Evolutionary conservation across 2,113 vertebrate species (phyloP).

Genomic region (Nibea albiflora): DNA sequence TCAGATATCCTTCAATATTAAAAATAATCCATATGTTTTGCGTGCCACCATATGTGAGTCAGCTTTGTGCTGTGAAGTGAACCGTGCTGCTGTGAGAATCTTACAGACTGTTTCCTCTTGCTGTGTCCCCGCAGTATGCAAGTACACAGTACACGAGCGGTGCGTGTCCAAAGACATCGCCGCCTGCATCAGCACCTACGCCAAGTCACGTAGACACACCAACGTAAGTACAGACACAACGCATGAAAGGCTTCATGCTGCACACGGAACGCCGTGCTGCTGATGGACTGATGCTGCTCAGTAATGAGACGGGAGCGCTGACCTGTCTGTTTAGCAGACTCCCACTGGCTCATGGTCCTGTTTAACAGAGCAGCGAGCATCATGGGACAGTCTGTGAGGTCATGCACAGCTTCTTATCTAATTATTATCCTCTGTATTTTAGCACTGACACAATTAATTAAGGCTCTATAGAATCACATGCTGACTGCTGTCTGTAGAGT

Average conservation of each 20-base stretch:
- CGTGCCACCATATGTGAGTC: too few species aligned
- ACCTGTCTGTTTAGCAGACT: not conserved
- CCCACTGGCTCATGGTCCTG: not conserved
- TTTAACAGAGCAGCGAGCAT: conserved; percentile 6
- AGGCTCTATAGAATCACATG: conserved; percentile 14
- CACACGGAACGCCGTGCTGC: too few species aligned
- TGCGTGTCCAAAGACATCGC: conserved; percentile 95
- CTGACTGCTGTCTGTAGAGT: not conserved
- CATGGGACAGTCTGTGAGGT: conserved; percentile 21
- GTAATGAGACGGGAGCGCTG: conserved; percentile 2
- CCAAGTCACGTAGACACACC: conserved; percentile 90
- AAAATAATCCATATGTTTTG: not conserved
- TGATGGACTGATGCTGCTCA: not conserved
- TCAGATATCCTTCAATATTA: not conserved
- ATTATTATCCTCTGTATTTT: conserved; percentile 12
- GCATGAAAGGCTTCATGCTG: conserved; percentile 18
- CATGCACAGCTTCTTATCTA: conserved; percentile 1
- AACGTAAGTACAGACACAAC: conserved; percentile 83
- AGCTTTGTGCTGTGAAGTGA: not conserved
- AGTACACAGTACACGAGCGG: conserved; percentile 94
- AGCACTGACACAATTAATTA: conserved; percentile 11
- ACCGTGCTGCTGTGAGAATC: not conserved
- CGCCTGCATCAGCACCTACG: conserved; percentile 93
- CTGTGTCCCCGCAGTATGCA: conserved; percentile 87
- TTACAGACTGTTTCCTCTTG: not conserved